phyloP scores from a whole-genome alignment of 2,113 vertebrate species.

The Panthera uncia region DNA sequence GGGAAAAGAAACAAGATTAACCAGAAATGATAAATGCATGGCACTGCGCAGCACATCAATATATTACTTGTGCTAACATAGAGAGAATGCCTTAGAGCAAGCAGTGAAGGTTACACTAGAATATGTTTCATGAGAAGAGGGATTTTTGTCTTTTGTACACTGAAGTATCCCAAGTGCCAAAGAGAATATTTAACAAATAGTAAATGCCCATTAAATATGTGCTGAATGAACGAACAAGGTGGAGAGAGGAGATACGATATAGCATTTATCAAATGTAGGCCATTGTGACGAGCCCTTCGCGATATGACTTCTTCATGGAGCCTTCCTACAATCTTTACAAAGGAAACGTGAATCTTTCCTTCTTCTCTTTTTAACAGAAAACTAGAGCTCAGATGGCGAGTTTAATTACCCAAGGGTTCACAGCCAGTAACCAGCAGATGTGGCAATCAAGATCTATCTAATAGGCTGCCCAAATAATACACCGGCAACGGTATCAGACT shows the following conservation, averaged over 20 bases:
- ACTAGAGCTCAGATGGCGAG: not conserved
- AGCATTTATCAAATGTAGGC: not conserved
- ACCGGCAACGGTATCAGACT: not conserved
- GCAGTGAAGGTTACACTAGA: not conserved
- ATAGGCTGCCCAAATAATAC: not conserved
- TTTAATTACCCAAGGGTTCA: not conserved
- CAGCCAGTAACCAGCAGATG: not conserved
- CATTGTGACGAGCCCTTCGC: not conserved
- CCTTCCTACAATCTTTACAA: not conserved
- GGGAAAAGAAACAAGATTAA: not conserved
- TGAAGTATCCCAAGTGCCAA: not conserved
- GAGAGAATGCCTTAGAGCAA: not conserved
- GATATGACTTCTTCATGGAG: not conserved
- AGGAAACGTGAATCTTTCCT: not conserved
- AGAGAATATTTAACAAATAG: not conserved
- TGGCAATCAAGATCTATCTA: not conserved
- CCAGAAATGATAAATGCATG: not conserved
- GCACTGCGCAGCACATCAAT: not conserved
- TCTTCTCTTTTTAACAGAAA: slow-evolving; percentile 24
- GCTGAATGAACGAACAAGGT: not conserved
- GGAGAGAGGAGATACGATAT: not conserved
- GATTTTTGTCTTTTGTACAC: not conserved
- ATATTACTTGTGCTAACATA: not conserved
- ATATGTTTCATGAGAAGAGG: not conserved
- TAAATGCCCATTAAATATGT: slow-evolving; percentile 42